Evolutionary conservation across 2,797 vertebrate species (phyloP), one percentile per base, ranked within the genome.

Genomic region (Enteromius viviparus): DNA sequence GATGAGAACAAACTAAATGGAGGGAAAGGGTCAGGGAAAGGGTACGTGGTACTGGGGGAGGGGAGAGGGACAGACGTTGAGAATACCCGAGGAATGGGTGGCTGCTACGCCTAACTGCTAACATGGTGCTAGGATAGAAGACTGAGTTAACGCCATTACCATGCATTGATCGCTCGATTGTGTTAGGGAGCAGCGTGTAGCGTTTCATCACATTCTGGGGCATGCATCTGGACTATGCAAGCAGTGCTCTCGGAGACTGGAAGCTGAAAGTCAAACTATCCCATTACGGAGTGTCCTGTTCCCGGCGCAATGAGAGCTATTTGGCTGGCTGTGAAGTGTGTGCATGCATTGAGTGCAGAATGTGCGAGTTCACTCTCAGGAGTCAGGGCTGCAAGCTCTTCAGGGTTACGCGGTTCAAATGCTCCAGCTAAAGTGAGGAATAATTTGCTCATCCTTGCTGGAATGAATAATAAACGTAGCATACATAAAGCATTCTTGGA

Each of bases 181-280:
- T 42, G 69, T 83, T 86, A 55, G 51, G 83, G 42, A 62, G 66
- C 80, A 60, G 23, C 32, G 58, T 66, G 69, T 62, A 64, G 78
- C 9, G 15, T 68, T 84, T 80, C 34, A 66, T 47, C 64, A 34
- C 80, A 71, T 85, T 86, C 80, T 45, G 70, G 65, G 76, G 53
- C 83, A 85, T 82, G 81, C 84, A 78, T 81, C 79, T 84, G 68
- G 64, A 77, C 45, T 80, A 82, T 64, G 62, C 75, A 70, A 85
- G 79, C 45, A 70, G 68, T 21, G 19, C 34, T 75, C 72, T 58
- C 55, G 4, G 55, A 37, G 64, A 32, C 58, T 45, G 42, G 14
- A 53, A 58, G 53, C 76, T 83, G 82, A 83, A 83, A 82, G 69
- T 81, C 53, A 51, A 76, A 66, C 82, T 47, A 77, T 86, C 81